Evolutionary conservation across 1,140 invertebrate genomes (phyloP).

Genomic region (Hetaerina americana): DNA sequence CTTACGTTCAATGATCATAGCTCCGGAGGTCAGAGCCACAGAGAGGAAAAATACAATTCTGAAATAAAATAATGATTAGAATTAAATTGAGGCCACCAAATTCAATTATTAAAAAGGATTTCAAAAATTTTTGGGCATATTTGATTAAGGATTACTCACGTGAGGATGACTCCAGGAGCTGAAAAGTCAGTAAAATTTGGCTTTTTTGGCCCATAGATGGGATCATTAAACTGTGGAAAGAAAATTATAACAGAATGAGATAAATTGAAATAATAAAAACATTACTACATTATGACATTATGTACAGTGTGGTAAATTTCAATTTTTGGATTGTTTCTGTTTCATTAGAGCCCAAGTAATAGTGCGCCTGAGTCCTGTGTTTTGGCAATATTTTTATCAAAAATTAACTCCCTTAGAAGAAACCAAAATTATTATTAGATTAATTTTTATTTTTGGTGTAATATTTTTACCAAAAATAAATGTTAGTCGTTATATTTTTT

Average conservation of each 20-base stretch:
- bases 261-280: no score
- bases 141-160: slow-evolving; percentile 38
- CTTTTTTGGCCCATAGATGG: slow-evolving; percentile 69
- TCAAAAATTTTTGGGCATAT: slow-evolving; percentile 3
- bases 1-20: slow-evolving; percentile 79
- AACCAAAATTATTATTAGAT: no score
- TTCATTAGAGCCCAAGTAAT: no score
- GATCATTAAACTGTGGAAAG: slow-evolving; percentile 51
- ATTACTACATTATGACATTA: no score
- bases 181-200: slow-evolving; percentile 91
- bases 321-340: no score
- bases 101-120: slow-evolving; percentile 6
- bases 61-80: slow-evolving; percentile 23
- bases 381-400: no score
- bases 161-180: slow-evolving; percentile 83
- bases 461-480: no score
- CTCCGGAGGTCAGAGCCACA: slow-evolving; percentile 78
- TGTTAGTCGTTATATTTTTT: no score
- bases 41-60: slow-evolving; percentile 92
- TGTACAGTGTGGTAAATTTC: no score
- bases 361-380: no score
- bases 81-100: neutral
- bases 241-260: slow-evolving; percentile 9
- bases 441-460: no score
- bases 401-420: no score